phyloP scores from a whole-genome alignment of 2,888 invertebrate species.

The Ypsolopha sequella region DNA sequence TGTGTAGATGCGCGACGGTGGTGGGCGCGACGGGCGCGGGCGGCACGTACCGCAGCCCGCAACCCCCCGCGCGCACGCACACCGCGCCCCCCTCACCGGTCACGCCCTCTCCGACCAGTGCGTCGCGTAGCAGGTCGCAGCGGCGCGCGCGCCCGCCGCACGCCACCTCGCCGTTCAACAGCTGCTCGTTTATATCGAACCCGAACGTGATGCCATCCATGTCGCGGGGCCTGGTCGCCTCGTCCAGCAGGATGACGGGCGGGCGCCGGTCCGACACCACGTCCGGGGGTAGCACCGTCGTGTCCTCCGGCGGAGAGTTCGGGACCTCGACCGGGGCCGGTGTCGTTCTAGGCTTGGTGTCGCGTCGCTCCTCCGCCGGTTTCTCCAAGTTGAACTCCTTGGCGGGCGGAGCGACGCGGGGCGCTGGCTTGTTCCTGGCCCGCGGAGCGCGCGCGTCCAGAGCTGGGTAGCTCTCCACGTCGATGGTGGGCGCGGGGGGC shows the following conservation, averaged over 20 bases:
- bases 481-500: conserved; percentile 11
- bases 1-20: conserved; percentile 26
- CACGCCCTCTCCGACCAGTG: conserved; percentile 10
- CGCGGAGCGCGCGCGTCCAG: conserved; percentile 24
- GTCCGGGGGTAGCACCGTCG: conserved; percentile 4
- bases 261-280: conserved; percentile 6
- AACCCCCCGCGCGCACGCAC: neutral
- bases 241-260: conserved; percentile 79
- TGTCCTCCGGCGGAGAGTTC: neutral
- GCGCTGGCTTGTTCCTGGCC: neutral
- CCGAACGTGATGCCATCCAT: conserved; percentile 84
- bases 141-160: conserved; percentile 19
- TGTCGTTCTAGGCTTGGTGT: too few relatives aligned
- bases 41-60: conserved; percentile 37
- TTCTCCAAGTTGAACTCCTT: neutral
- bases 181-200: conserved; percentile 82
- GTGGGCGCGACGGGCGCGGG: conserved; percentile 19
- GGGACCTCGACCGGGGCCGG: too few relatives aligned
- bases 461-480: conserved; percentile 43
- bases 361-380: too few relatives aligned
- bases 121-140: conserved; percentile 37
- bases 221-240: conserved; percentile 58
- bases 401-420: neutral
- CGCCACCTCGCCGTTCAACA: conserved; percentile 59
- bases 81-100: conserved; percentile 4